Base-by-base conservation (phyloP, 2,888 invertebrate species). In the Holacanthella duospinosa region DNA sequence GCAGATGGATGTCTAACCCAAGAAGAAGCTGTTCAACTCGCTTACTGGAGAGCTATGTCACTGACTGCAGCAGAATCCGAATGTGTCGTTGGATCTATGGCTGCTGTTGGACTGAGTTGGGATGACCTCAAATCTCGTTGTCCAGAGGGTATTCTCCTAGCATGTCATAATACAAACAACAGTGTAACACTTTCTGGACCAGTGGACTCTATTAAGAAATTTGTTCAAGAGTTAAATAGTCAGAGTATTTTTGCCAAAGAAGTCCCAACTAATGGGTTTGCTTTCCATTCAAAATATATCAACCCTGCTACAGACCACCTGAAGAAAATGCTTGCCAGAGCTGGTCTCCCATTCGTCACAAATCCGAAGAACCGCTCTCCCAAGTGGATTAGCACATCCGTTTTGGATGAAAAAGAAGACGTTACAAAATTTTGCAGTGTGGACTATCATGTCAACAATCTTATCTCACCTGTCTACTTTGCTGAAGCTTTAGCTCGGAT, bases 101-200 rank as follows among this genome's bases (percentile, higher is more conserved):
- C 80, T 56, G 80, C 80, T 44, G 76, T 80, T 54, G 80, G 75
- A 24, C 69, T 80, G 58, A 77, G 76, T 24, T 78, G 78, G 78
- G 76, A 76, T 59, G 86, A 90, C 73, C 84, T 85, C 60, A 81
- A 81, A 73, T 79, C 79, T 71, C 82, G 85, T 62, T 86, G 89
- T 74, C 92, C 93, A 25, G 77, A 84, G 43, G 89, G 85, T 73
- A 82, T 94, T 19, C 83, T 82, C 73, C 86, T 91, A n/a, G 94
- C 94, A 57, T 97, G 97, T 77, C 93, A 97, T 80, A 97, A 97
- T 79, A 86, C 93, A 65, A 82, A 80, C 66, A 94, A 97, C 77
- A 93, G 90, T 73, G 93, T 96, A 12, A 93, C 96, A 12, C 81
- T 96, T 67, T 95, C 95, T 3, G 97, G 96, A 0, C 89, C 92